Percentiles rank a stretch among this genome's conserved stretches.
phyloP scores from a whole-genome alignment of 2,888 invertebrate species.

The Nyleta sp. region DNA sequence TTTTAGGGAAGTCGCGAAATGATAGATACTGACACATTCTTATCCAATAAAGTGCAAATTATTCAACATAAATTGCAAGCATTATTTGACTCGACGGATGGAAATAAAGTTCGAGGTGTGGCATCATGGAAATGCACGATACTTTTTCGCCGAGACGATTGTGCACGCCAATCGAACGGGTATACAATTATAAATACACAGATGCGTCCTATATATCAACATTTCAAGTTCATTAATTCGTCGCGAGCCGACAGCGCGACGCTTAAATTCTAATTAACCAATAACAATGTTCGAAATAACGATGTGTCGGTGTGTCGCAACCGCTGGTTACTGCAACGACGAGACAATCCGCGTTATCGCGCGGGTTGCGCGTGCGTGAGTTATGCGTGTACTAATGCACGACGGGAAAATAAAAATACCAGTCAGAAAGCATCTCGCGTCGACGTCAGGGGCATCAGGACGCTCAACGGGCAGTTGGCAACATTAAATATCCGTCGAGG shows the following conservation, averaged over 20 bases:
- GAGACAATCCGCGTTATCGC: constrained; percentile 32
- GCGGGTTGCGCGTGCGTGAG: constrained; percentile 3
- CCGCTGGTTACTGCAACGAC: constrained; percentile 9
- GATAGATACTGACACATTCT: no score
- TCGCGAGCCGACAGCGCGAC: constrained; percentile 16
- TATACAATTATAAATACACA: constrained; percentile 39
- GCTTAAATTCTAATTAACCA: constrained; percentile 47
- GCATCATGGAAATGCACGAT: no score
- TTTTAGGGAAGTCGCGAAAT: no score
- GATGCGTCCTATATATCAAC: constrained; percentile 1
- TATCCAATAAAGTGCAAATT: no score
- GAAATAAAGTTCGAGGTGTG: no score
- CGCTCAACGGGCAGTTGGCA: constrained; percentile 69
- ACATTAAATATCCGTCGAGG: constrained; percentile 76
- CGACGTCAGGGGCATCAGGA: constrained; percentile 59
- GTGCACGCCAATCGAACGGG: no score
- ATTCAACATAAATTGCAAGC: no score
- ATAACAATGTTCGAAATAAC: constrained; percentile 47
- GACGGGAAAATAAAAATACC: constrained; percentile 58
- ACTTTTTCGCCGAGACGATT: no score
- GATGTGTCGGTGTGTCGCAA: constrained; percentile 9
- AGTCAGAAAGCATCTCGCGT: constrained; percentile 50
- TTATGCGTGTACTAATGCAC: constrained; percentile 37
- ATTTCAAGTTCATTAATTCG: constrained; percentile 45
- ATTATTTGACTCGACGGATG: no score